Evolutionary conservation across 1,140 invertebrate species (phyloP), one percentile per base, ranked within the genome.

Genomic region (Microplitis mediator): DNA sequence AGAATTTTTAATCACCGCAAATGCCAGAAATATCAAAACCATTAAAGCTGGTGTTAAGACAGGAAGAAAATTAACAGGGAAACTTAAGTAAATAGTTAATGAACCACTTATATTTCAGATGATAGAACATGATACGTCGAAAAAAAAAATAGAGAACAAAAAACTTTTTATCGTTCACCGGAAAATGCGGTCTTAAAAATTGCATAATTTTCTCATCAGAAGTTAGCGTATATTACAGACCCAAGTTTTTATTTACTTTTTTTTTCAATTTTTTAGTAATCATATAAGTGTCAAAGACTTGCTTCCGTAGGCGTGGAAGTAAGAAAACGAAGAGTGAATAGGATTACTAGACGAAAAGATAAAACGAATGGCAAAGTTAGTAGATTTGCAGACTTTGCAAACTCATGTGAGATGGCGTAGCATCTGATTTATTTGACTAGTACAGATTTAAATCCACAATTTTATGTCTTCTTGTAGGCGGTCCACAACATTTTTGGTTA

Each of bases 161-260:
- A 69, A 23, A 11, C 23, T 60, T 60, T 60, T 69, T 36, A 60
- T 60, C 32, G n/a, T 36, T 50, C 34, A 13, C 4, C 9, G 51
- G 34, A 68, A 32, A 13, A 56, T 56, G 23, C n/a, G 51, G 66
- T 68, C n/a, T 13, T 63, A 5, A 13, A 34, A 60, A 69, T 69
- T 69, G 67, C 54, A 69, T 69, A 69, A 69, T 69, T 69, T 60
- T 69, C 67, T 69, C 67, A 60, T 69, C 67, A 56, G 36, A 32
- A 68, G 52, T 58, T 39, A 36, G 45, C 56, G 54, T 69, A 69
- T 61, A 50, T 68, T 13, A 69, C 4, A n/a, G 35, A 16, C 51
- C 52, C n/a, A 6, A 13, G 58, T 58, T 58, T 52, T 60, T 31
- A 60, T 56, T 6, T 2, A 9, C 3, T 32, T 3, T 2, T 34